These are phyloP conservation scores for Phrynocephalus guinanensis DNA, from an alignment of 2,797 vertebrate species.

Conservation along the genomic window DNA sequence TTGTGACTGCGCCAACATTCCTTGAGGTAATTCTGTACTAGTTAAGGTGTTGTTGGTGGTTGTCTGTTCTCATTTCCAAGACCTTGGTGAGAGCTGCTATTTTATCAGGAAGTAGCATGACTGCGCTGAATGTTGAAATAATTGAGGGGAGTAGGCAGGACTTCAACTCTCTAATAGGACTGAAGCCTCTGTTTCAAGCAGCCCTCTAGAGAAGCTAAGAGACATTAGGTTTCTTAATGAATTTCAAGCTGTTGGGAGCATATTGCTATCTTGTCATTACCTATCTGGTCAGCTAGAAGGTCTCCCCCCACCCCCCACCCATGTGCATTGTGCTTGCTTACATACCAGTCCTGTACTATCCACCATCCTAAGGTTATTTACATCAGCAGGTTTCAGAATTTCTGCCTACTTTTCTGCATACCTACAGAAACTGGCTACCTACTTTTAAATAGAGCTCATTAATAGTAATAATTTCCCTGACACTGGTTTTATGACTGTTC, in stretches of 20 bases:
- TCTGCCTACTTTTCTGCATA: not conserved
- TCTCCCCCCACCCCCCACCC: not conserved
- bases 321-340: not conserved
- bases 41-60: not conserved
- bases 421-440: not conserved
- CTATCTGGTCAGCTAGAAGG: too few relatives aligned
- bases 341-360: slow-evolving; percentile 30
- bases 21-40: slow-evolving; percentile 13
- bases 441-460: slow-evolving; percentile 16
- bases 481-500: not conserved
- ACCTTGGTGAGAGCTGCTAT: not conserved
- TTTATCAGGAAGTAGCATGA: slow-evolving; percentile 1
- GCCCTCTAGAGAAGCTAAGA: not conserved
- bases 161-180: too few relatives aligned
- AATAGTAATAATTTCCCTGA: slow-evolving; percentile 28
- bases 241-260: too few relatives aligned
- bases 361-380: slow-evolving; percentile 37
- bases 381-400: slow-evolving; percentile 48
- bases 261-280: too few relatives aligned
- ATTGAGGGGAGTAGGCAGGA: not conserved
- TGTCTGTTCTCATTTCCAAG: not conserved
- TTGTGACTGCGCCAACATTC: slow-evolving; percentile 12
- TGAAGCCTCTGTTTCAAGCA: too few relatives aligned
- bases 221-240: not conserved
- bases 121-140: not conserved